Conservation (phyloP, 2,888 invertebrate species). For the Chymomyza caudatula region DNA sequence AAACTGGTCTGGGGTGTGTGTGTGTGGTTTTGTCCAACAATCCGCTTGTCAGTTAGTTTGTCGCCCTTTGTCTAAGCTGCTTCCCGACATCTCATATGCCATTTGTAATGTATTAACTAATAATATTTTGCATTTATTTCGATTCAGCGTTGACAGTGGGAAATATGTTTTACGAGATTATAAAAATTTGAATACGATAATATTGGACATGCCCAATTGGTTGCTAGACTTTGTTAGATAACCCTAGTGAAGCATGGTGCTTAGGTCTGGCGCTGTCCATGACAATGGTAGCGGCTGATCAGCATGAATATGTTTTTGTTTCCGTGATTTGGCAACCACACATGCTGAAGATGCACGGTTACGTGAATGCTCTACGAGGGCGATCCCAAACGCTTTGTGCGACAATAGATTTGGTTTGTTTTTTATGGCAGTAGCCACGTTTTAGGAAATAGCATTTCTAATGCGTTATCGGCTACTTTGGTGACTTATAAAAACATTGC, state of each 20-base stretch:
- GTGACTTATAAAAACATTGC: slow-evolving; percentile 60
- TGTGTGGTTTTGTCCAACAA: not conserved
- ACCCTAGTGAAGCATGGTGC: slow-evolving; percentile 42
- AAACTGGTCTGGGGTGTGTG: slow-evolving; percentile 20
- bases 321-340: slow-evolving; percentile 65
- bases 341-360: slow-evolving; percentile 26
- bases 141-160: slow-evolving; percentile 40
- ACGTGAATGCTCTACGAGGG: not conserved
- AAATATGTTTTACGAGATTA: slow-evolving; percentile 48
- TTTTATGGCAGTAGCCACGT: slow-evolving; percentile 48
- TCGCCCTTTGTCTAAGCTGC: slow-evolving; percentile 32
- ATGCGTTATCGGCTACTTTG: slow-evolving; percentile 12
- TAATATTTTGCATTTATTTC: slow-evolving; percentile 64
- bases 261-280: slow-evolving; percentile 24
- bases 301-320: slow-evolving; percentile 32
- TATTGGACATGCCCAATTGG: slow-evolving; percentile 7
- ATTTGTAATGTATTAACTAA: slow-evolving; percentile 41
- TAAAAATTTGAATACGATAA: slow-evolving; percentile 46
- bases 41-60: slow-evolving; percentile 5
- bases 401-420: slow-evolving; percentile 50
- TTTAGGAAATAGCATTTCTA: slow-evolving; percentile 41
- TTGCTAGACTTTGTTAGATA: slow-evolving; percentile 46
- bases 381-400: slow-evolving; percentile 11
- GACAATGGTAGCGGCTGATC: slow-evolving; percentile 6
- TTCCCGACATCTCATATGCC: not conserved